Evolutionary conservation across 2,797 vertebrate species (phyloP).

Genomic region (Choloepus didactylus): DNA sequence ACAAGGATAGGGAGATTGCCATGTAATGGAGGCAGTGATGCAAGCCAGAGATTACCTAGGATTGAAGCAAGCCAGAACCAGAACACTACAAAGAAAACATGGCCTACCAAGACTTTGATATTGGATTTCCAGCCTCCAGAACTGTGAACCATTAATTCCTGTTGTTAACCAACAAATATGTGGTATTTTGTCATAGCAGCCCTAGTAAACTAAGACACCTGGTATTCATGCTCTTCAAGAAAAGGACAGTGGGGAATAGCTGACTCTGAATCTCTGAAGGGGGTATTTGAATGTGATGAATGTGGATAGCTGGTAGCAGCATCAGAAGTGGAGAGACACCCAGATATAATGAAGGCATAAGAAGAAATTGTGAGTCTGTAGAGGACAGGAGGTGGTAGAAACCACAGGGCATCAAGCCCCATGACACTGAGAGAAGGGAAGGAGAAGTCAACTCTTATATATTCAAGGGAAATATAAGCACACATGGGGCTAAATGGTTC

Average conservation of each 20-base stretch:
- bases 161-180: no score
- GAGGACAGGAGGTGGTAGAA: not conserved
- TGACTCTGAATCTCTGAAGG: not conserved
- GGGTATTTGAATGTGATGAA: not conserved
- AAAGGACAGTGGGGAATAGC: not conserved
- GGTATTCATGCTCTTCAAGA: not conserved
- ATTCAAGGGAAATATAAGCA: not conserved
- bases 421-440: not conserved
- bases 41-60: no score
- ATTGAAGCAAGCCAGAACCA: no score
- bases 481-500: not conserved
- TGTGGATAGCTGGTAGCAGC: not conserved
- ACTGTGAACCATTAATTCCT: no score
- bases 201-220: no score
- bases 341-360: not conserved
- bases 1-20: no score
- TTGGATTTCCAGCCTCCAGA: no score
- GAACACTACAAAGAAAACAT: no score
- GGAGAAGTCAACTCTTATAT: not conserved
- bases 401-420: not conserved
- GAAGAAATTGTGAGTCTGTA: not conserved
- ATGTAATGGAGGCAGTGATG: no score
- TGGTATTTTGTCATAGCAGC: no score
- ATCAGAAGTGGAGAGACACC: not conserved
- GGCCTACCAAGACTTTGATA: no score